phyloP scores from a whole-genome alignment of 2,113 vertebrate species.

The Argyrosomus japonicus region DNA sequence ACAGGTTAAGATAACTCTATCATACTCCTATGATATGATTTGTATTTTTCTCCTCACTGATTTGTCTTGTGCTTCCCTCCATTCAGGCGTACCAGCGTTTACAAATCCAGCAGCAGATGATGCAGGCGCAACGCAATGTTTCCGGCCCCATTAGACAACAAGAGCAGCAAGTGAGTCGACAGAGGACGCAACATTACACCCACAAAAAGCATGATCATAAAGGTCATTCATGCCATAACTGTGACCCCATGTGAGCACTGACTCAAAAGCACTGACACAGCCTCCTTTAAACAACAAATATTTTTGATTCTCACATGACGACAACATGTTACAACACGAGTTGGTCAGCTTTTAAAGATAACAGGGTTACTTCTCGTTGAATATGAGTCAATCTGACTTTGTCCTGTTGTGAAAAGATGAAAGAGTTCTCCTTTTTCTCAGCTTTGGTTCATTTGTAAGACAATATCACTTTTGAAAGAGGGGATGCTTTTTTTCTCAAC shows the following conservation, averaged over 20 bases:
- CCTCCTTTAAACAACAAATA: neutral
- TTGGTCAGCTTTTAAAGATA: neutral
- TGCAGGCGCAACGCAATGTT: constrained; percentile 99
- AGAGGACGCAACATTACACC: constrained; percentile 1
- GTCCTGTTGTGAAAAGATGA: neutral
- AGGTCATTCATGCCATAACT: neutral
- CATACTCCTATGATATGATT: neutral
- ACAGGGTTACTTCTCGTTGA: constrained; percentile 17
- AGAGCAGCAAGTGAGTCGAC: constrained; percentile 96
- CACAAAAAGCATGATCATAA: neutral
- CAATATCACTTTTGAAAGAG: neutral
- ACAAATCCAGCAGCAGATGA: constrained; percentile 99
- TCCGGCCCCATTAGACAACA: constrained; percentile 99
- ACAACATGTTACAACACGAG: neutral
- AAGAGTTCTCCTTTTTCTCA: constrained; percentile 23
- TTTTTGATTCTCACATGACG: constrained; percentile 7
- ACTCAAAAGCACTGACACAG: neutral
- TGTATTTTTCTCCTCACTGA: neutral
- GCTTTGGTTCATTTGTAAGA: neutral
- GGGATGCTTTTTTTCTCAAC: neutral
- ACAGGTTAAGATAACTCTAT: neutral
- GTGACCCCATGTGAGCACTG: neutral
- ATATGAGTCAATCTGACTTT: constrained; percentile 15
- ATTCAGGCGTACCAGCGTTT: constrained; percentile 98
- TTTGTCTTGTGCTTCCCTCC: constrained; percentile 10